phyloP scores from a whole-genome alignment of 2,797 vertebrate genomes.

The Silurus lanzhouensis region DNA sequence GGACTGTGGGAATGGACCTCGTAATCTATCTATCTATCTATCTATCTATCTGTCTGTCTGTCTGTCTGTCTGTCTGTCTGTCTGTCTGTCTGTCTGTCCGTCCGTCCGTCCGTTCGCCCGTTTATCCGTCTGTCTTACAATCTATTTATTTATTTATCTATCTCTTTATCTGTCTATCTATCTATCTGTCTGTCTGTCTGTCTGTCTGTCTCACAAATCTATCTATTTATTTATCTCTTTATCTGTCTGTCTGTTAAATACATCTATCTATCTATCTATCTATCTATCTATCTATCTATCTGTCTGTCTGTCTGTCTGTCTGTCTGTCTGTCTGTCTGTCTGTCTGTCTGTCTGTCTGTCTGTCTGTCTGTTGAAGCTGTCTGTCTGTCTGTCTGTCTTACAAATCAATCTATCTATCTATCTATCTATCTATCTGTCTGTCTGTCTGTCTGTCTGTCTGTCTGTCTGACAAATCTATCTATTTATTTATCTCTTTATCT shows the following conservation, averaged over 20 bases:
- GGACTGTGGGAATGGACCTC: constrained; percentile 1
- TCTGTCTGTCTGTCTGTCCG: not conserved
- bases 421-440: too few species aligned
- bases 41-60: not conserved
- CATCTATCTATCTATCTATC: not conserved
- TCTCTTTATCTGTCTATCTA: not conserved
- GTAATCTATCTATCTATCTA: not conserved
- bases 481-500: not conserved
- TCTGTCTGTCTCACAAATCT: too few species aligned
- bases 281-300: not conserved
- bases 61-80: not conserved
- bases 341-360: not conserved
- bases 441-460: too few species aligned
- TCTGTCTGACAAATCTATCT: not conserved
- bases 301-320: not conserved
- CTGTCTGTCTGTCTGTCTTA: not conserved
- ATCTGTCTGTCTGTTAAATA: not conserved
- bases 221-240: not conserved
- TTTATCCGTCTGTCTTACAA: not conserved
- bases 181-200: not conserved
- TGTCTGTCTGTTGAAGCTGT: too few species aligned
- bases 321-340: not conserved
- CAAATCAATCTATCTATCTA: not conserved
- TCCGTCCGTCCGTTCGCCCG: not conserved
- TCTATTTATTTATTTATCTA: not conserved